Base-by-base conservation (phyloP, 2,888 invertebrate species). In the Atrina japonica region DNA sequence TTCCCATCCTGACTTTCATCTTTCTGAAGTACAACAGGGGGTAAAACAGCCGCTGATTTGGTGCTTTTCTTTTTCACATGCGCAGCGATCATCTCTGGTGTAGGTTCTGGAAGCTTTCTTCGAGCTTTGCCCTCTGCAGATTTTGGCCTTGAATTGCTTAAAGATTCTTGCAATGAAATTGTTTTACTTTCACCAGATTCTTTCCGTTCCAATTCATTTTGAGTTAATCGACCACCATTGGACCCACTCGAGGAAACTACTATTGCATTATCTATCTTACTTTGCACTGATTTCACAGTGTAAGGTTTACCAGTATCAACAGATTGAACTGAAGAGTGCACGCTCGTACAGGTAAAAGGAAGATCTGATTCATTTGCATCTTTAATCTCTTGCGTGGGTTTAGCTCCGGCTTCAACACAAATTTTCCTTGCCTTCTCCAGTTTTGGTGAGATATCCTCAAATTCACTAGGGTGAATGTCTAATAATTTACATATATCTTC, bases 401-500 rank as follows among this genome's bases (percentile, higher is more conserved):
- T 41, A 27, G 6, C 43, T 49, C 25, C 9, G 11, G 18, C 25
- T 25, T 25, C n/a, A n/a, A 18, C n/a, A 41, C 14, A 7, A 47
- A 14, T 18, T 21, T 6, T 49, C 16, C 16, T n/a, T 35, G 43
- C 50, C 25, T 47, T 25, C 3, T 49, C 49, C 25, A 21, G 7
- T 23, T n/a, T 45, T 30, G 23, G 29, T 21, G 47, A 23, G 18
- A 61, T 61, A 23, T 56, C 40, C 29, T 61, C 61, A 30, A 61
- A 61, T 29, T 61, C 61, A 61, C 61, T 61, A 21, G 23, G 47
- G 18, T 45, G 61, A 5, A 61, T 70, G 59, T 79, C 72, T 9
- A 80, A 78, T 9, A 88, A 75, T 70, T 82, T 78, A 75, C 87
- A 88, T 43, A 89, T 88, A 76, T 89, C 85, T 71, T 88, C 88